Base-by-base conservation (phyloP, 2,797 vertebrate genomes). In the Tiaroga cobitis region DNA sequence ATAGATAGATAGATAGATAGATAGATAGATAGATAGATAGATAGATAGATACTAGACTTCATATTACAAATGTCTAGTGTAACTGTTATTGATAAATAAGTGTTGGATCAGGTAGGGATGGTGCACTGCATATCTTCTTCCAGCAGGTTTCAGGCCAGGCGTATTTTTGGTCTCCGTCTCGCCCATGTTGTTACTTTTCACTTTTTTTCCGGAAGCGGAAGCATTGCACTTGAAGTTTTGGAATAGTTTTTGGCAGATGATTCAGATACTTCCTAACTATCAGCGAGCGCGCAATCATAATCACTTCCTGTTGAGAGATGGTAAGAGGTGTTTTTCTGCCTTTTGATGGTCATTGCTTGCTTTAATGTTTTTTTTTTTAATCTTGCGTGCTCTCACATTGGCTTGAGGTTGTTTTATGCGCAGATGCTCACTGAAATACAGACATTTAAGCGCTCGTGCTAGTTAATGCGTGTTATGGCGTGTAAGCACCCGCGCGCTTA, bases 161-260 rank as follows among this genome's bases (percentile, higher is more conserved):
- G 32, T 34, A 82, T 72, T 87, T 86, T 86, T 86, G 74, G 59
- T 81, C 68, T 67, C 26, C 8, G 74, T 80, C 82, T 89, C 87
- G 83, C 88, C 82, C 84, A 78, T 87, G 85, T 86, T 85, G 82
- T 68, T 78, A 86, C 89, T 88, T 78, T 87, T 84, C 83, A 84
- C 83, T 59, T 83, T 83, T 46, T 85, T 85, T 85, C 88, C 91
- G 91, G 91, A 92, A 92, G 89, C 90, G 92, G 92, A 92, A 92
- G 83, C 77, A 24, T 84, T 24, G 77, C 19, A 81, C 82, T 79
- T 89, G 70, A 91, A 90, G 85, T 91, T 91, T 70, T 59, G 88
- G 65, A 75, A 86, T 88, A 80, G 76, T 85, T 90, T 90, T 90
- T 90, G 81, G 84, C 85, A 82, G 81, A 88, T 87, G 78, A 74